phyloP scores from a whole-genome alignment of 2,113 vertebrate genomes.

The Phalacrocorax pelagicus region DNA sequence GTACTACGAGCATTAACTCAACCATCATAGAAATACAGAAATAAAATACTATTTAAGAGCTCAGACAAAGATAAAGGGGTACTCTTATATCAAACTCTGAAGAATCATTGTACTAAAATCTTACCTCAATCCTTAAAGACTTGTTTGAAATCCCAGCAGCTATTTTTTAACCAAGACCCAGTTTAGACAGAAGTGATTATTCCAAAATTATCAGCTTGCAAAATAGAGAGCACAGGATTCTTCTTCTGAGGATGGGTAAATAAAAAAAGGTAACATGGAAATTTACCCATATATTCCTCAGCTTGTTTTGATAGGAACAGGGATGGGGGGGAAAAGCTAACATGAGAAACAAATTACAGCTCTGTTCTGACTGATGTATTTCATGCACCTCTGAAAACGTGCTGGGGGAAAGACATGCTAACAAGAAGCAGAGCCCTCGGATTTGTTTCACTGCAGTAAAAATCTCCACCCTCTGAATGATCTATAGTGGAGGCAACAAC shows the following conservation, averaged over 20 bases:
- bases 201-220: background rate
- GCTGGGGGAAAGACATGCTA: background rate
- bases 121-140: background rate
- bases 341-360: background rate
- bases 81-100: background rate
- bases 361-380: background rate
- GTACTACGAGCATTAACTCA: background rate
- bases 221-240: background rate
- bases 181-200: background rate
- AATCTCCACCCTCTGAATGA: constrained; percentile 31
- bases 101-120: background rate
- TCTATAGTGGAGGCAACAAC: background rate
- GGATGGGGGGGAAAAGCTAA: fast-evolving
- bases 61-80: background rate
- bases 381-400: background rate
- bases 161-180: background rate
- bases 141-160: background rate
- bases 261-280: background rate
- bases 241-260: background rate
- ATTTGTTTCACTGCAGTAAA: background rate
- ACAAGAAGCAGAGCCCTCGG: constrained; percentile 1
- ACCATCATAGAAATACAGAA: background rate
- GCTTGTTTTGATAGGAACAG: background rate
- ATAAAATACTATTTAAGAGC: background rate
- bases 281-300: background rate